Evolutionary conservation across 2,113 vertebrate species (phyloP), one percentile per base, ranked within the genome.

Genomic region (Mirza zaza): DNA sequence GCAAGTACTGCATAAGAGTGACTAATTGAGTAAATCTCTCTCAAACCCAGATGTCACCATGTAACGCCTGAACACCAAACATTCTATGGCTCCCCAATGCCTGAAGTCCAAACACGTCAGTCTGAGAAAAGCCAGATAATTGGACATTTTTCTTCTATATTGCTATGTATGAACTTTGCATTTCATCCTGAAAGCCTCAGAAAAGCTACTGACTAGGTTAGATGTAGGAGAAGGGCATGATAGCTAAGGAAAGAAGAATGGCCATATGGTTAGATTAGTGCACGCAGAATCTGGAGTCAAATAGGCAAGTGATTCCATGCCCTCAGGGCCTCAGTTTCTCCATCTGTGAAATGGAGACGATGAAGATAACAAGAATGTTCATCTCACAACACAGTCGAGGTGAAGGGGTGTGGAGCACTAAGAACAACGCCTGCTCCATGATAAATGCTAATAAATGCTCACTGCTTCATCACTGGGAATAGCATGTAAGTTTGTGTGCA

Each of bases 1-100:
- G 96, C 29, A 97, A 97, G 85, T 80, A 92, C 70, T 92, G 96
- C 96, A 96, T 97, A 98, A 89, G 84, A 98, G 96, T 75, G 96
- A 95, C 97, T 97, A 97, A 95, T 83, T 61, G 89, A 57, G 87
- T 80, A 95, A 95, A 52, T 67, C 48, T 76, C 55, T 93, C 42
- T 97, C 71, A 77, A 86, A 59, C 4, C 36, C 68, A 42, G 57
- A 36, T 67, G 25, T 5, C 21, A 79, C 42, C 6, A 5, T n/a
- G 52, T 70, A 91, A 86, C 39, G 68, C 18, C 34, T 57, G 42
- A 68, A 83, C 63, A 73, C 8, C 52, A 67, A 76, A 52, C 0
- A 23, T 55, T 39, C 57, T 61, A 21, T 20, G 55, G 20, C 12
- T 75, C 57, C 45, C 18, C 21, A 50, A 0, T 73, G 59, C 25